phyloP scores from a whole-genome alignment of 92 coral and sea anemone genomes.

The Paragorgia papillata region DNA sequence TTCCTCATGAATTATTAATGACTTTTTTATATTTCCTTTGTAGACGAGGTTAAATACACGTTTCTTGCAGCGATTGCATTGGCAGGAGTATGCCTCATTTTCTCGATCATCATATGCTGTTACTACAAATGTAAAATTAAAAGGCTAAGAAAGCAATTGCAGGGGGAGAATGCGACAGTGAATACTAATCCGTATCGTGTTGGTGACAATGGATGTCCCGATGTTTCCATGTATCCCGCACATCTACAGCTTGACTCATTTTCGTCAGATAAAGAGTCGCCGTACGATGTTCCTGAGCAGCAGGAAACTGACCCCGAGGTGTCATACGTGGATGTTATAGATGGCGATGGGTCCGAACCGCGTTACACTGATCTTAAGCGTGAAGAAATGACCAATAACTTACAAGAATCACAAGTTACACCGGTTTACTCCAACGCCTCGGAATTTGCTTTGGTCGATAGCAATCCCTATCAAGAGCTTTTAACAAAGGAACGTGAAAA shows the following conservation, averaged over 20 bases:
- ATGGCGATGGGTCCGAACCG: constrained; percentile 14
- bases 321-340: constrained; percentile 13
- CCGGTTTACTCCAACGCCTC: constrained; percentile 15
- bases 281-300: constrained; percentile 21
- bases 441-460: neutral
- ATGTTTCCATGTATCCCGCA: neutral
- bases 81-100: constrained; percentile 7
- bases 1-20: no score
- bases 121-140: constrained; percentile 1
- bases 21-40: neutral
- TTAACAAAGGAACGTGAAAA: neutral
- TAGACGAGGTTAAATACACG: neutral
- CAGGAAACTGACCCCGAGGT: constrained; percentile 4
- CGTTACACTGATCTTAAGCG: neutral
- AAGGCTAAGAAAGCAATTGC: neutral
- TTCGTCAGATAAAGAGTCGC: constrained; percentile 3
- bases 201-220: neutral
- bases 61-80: neutral
- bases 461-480: constrained; percentile 7
- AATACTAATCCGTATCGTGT: constrained; percentile 1
- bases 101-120: constrained; percentile 12
- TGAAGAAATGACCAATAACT: constrained; percentile 1
- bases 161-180: neutral
- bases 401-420: neutral
- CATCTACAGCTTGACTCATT: constrained; percentile 14